phyloP scores from a whole-genome alignment of 1,140 invertebrate species.

The Amyelois transitella region DNA sequence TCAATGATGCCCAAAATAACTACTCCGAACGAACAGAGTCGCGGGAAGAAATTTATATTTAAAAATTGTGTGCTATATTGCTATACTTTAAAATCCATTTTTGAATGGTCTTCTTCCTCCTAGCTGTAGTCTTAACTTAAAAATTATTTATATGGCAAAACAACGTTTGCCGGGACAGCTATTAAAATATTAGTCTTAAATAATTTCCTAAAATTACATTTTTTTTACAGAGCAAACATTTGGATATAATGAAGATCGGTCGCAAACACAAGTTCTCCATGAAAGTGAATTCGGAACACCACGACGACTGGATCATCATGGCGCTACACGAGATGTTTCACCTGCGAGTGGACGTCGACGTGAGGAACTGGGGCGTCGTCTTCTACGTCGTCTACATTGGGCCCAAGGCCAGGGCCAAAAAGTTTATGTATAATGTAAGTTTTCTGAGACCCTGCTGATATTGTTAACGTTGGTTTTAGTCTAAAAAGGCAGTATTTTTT shows the following conservation, averaged over 20 bases:
- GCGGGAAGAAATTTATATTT: too few species aligned
- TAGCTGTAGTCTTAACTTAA: too few species aligned
- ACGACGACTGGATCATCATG: constrained; percentile 44
- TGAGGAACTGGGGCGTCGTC: constrained; percentile 33
- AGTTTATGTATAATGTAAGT: constrained; percentile 44
- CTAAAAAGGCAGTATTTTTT: too few species aligned
- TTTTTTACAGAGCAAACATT: constrained; percentile 32
- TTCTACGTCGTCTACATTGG: constrained; percentile 51
- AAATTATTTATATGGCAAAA: too few species aligned
- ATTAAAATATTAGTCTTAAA: not conserved
- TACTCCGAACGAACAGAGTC: too few species aligned
- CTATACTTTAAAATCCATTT: too few species aligned
- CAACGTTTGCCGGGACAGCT: too few species aligned
- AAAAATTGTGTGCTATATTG: too few species aligned
- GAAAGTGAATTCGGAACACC: constrained; percentile 39
- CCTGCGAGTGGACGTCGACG: constrained; percentile 43
- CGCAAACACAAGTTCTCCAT: constrained; percentile 38
- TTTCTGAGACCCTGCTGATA: not conserved
- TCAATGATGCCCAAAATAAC: too few species aligned
- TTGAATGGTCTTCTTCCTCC: too few species aligned
- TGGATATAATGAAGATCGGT: constrained; percentile 32
- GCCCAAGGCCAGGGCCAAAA: constrained; percentile 40
- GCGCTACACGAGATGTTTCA: constrained; percentile 41
- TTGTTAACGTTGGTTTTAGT: too few species aligned
- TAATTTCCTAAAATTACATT: not conserved